Percentiles rank a stretch among this genome's conserved stretches.
phyloP scores from a whole-genome alignment of 1,140 invertebrate species.

The Drosophila saltans region DNA sequence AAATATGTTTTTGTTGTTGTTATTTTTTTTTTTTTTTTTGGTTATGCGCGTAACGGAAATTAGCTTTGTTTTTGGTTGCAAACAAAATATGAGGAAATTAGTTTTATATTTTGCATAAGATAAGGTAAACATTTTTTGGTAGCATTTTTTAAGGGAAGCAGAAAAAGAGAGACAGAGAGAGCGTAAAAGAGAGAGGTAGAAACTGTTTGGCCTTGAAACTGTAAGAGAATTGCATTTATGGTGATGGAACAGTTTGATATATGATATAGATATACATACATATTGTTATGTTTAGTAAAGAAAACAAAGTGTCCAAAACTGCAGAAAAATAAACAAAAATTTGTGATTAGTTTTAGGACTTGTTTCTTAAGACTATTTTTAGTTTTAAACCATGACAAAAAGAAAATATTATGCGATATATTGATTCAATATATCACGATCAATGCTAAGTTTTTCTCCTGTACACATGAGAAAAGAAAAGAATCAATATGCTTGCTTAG shows the following conservation, averaged over 20 bases:
- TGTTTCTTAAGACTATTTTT: too few species aligned
- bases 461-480: too few species aligned
- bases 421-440: too few species aligned
- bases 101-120: conserved; percentile 9
- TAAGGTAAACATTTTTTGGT: not conserved
- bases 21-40: not conserved
- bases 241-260: not conserved
- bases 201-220: not conserved
- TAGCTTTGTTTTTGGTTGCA: conserved; percentile 11
- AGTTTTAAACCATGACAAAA: too few species aligned
- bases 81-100: conserved; percentile 13
- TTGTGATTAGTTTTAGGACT: too few species aligned
- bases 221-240: not conserved
- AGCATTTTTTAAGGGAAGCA: not conserved
- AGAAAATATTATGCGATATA: too few species aligned
- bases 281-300: too few species aligned
- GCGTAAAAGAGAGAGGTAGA: not conserved
- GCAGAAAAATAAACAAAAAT: too few species aligned
- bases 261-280: too few species aligned
- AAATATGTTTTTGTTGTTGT: not conserved
- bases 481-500: too few species aligned
- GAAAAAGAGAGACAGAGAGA: not conserved
- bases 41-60: conserved; percentile 13
- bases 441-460: too few species aligned
- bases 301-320: too few species aligned